These are phyloP conservation scores for Myxocyprinus asiaticus DNA, from an alignment of 2,113 vertebrate species.

Conservation along the genomic window DNA sequence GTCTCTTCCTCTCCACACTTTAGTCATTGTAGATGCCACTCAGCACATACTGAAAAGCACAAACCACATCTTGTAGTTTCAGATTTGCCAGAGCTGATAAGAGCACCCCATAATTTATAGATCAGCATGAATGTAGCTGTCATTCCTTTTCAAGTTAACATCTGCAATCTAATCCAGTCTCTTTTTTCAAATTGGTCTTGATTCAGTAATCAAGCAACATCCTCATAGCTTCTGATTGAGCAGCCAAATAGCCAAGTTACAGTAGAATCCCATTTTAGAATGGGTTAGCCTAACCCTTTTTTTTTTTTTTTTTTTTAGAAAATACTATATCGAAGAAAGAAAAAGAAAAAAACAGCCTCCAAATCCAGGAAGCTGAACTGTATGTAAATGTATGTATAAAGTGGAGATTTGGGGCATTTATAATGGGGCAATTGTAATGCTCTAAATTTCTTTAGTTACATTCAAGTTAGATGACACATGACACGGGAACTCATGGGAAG, in stretches of 20 bases:
- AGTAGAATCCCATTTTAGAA: no score
- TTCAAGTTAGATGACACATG: no score
- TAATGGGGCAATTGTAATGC: no score
- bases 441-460: no score
- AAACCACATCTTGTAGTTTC: conserved; percentile 37
- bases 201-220: conserved; percentile 9
- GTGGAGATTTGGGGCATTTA: no score
- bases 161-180: conserved; percentile 21
- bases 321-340: no score
- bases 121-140: conserved; percentile 51
- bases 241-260: neutral
- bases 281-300: no score
- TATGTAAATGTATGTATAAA: no score
- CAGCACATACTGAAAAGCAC: conserved; percentile 20
- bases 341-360: no score
- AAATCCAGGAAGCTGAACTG: no score
- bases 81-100: conserved; percentile 43
- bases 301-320: no score
- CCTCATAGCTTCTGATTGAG: neutral
- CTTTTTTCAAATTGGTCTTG: conserved; percentile 30
- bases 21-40: conserved; percentile 15
- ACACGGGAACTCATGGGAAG: no score
- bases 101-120: conserved; percentile 61
- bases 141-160: conserved; percentile 47
- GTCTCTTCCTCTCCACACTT: conserved; percentile 20